Percentiles rank a stretch among this genome's conserved stretches.
These are phyloP conservation scores for Rallus limicola DNA, from an alignment of 2,113 vertebrate genomes.

Conservation along the genomic window DNA sequence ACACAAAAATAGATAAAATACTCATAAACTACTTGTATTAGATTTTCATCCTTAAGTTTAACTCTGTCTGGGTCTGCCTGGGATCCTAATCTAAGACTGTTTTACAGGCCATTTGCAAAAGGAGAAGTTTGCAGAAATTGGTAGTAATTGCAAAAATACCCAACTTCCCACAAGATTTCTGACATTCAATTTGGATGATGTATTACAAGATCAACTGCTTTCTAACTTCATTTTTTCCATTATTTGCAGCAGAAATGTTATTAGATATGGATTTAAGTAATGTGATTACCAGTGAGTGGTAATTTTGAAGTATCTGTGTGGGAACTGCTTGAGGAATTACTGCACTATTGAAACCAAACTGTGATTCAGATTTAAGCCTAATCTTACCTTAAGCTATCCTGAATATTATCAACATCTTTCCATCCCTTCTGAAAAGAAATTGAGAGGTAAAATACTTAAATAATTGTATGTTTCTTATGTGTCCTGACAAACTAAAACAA, in stretches of 20 bases:
- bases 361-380: background rate
- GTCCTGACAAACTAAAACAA: background rate
- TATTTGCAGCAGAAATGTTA: conserved; percentile 28
- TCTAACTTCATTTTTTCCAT: background rate
- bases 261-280: conserved; percentile 35
- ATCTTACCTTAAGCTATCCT: background rate
- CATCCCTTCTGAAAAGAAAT: background rate
- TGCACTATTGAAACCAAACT: background rate
- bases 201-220: conserved; percentile 28
- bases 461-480: background rate
- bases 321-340: conserved; percentile 12
- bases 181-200: conserved; percentile 2
- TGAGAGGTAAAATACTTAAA: background rate
- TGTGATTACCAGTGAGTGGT: background rate
- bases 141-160: background rate
- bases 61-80: background rate
- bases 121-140: background rate
- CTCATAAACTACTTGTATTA: background rate
- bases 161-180: background rate
- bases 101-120: background rate
- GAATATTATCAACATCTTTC: background rate
- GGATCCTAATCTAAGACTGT: background rate
- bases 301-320: conserved; percentile 26
- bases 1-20: background rate
- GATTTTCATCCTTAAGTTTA: background rate